These are phyloP conservation scores for Bufo gargarizans DNA, from an alignment of 2,113 vertebrate genomes.

Conservation along the genomic window DNA sequence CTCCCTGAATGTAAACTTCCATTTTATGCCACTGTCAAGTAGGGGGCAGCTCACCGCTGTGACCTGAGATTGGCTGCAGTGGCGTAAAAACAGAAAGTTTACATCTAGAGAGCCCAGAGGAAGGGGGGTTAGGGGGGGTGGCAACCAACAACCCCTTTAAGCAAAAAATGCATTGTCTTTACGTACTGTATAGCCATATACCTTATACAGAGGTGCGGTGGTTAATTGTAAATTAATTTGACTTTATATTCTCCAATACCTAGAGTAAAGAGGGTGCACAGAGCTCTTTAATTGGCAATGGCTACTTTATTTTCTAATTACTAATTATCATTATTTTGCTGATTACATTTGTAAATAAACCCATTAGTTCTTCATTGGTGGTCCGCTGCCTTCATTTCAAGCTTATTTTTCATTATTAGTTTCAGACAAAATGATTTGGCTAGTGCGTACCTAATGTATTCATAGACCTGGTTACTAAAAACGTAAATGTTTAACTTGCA, in stretches of 20 bases:
- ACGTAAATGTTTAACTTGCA: conserved; percentile 47
- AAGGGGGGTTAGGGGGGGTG: too few species aligned
- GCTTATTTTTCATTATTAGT: conserved; percentile 49
- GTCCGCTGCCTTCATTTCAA: conserved; percentile 52
- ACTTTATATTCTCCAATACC: neutral
- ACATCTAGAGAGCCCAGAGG: too few species aligned
- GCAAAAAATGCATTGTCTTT: neutral
- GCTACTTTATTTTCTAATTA: conserved; percentile 20
- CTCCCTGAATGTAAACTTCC: too few species aligned
- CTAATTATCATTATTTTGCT: conserved; percentile 18
- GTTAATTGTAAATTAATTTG: neutral
- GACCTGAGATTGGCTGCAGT: too few species aligned
- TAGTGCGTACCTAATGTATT: conserved; percentile 46
- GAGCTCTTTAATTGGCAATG: conserved; percentile 20
- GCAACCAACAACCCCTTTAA: neutral
- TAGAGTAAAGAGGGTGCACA: neutral
- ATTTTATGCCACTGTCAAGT: too few species aligned
- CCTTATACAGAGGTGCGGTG: neutral
- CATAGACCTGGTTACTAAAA: conserved; percentile 33
- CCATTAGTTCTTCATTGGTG: conserved; percentile 35
- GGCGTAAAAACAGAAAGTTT: too few species aligned
- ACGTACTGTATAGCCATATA: neutral
- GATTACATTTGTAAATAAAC: conserved; percentile 40
- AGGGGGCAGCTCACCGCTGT: too few species aligned
- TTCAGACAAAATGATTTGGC: conserved; percentile 22